phyloP scores from a whole-genome alignment of 2,888 invertebrate species.

The Rotaria socialis region DNA sequence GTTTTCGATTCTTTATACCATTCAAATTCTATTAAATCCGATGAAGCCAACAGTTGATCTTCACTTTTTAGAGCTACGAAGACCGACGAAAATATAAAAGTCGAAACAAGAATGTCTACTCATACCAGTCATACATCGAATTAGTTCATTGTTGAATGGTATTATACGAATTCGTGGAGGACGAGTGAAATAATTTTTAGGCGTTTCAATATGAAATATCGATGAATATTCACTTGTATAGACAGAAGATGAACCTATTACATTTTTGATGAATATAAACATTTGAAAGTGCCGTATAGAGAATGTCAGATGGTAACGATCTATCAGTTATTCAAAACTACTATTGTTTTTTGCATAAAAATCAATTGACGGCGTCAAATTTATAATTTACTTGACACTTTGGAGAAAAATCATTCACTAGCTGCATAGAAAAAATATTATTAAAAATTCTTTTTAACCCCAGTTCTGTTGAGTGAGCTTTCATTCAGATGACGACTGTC shows the following conservation, averaged over 20 bases:
- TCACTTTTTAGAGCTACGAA: neutral
- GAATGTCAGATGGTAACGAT: no score
- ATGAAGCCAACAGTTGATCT: neutral
- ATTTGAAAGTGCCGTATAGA: no score
- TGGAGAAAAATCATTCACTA: no score
- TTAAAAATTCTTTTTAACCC: no score
- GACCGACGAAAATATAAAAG: neutral
- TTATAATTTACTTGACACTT: no score
- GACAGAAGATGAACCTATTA: neutral
- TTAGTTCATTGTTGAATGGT: neutral
- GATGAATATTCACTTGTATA: neutral
- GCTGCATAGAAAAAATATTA: no score
- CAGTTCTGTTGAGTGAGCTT: no score
- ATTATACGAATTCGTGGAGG: neutral
- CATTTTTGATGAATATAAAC: no score
- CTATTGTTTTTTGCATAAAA: no score
- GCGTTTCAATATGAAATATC: slow-evolving; percentile 6
- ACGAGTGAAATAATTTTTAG: neutral
- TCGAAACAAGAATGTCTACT: neutral
- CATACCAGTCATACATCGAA: neutral
- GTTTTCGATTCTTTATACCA: slow-evolving; percentile 5
- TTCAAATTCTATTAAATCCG: slow-evolving; percentile 15
- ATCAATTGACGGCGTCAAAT: no score
- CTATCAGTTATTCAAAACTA: no score
- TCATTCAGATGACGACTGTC: no score